phyloP scores from a whole-genome alignment of 2,888 invertebrate species.

The Poecilobothrus nobilitatus region DNA sequence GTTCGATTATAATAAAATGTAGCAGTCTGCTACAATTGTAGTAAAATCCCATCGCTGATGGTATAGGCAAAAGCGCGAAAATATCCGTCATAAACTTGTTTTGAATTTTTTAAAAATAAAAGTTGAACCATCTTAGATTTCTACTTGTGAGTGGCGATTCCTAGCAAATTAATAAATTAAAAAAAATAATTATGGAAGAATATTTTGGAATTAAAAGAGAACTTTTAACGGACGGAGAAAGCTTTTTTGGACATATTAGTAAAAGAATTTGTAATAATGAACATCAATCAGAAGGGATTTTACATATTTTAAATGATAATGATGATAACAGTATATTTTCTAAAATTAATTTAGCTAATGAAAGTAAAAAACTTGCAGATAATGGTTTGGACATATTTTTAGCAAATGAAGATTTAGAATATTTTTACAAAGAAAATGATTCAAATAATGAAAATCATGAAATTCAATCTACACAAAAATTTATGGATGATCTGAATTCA shows the following conservation, averaged over 20 bases:
- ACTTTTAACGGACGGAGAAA: not conserved
- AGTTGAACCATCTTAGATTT: no score
- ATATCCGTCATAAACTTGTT: no score
- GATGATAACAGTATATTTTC: constrained; percentile 24
- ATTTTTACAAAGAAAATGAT: constrained; percentile 24
- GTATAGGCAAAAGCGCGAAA: no score
- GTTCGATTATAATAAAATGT: no score
- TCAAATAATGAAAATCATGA: constrained; percentile 19
- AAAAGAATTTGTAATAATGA: not conserved
- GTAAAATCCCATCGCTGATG: no score
- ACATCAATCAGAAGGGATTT: not conserved
- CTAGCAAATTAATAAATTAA: no score
- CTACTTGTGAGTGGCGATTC: no score
- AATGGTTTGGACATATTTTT: constrained; percentile 11
- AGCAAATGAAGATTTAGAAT: constrained; percentile 26
- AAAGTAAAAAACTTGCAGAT: constrained; percentile 1
- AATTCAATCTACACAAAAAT: constrained; percentile 38
- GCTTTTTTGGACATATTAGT: not conserved
- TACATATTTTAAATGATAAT: constrained; percentile 9
- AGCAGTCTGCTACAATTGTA: no score
- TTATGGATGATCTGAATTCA: constrained; percentile 32
- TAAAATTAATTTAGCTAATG: constrained; percentile 19
- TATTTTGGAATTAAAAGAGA: not conserved
- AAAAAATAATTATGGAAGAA: not conserved
- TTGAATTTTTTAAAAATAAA: no score